Base-by-base conservation (phyloP, 1,140 invertebrate genomes). In the Drosophila ogumai region DNA sequence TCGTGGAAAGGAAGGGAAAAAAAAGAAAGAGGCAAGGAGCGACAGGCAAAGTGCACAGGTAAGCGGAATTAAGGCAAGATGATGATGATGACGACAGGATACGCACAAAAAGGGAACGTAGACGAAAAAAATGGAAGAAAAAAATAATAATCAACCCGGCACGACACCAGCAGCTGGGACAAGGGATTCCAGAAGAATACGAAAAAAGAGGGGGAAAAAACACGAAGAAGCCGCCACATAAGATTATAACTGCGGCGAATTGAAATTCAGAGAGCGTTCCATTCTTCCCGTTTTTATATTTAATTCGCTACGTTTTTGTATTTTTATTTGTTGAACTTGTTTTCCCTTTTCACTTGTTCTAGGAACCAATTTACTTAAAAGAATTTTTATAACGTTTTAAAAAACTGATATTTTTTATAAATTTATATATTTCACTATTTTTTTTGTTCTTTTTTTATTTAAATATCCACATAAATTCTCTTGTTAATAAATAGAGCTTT, bases 61-160 rank as follows among this genome's bases (percentile, higher is more conserved):
- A 87, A 82, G 46, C 67, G 49, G 86, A 87, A 82, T 60, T 63
- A 59, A 34, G 63, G 79, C 38, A 58, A 68, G 63, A 68, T 56
- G 56, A 78, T 71, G 64, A 77, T 73, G 60, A 82, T 76, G 76
- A 84, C 69, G 78, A 74, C 84, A 87, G 84, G 84, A 87, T 87
- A 87, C 75, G 82, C 75, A 86, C 41, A 81, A 55, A 50, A 54
- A 44, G 61, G 40, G 19, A 41, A 44, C 44, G 49, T 36, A 38
- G 38, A 38, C 32, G 34, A 54, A 57, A 75, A 49, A 49, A 75
- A 65, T 63, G 41, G 54, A 64, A 17, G 43, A 59, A 64, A 61
- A 75, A 59, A 65, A 63, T 73, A 63, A 50, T 22, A 47, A 13
- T 50, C 28, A 65, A 69, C 47, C 68, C 41, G 46, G 64, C 49